Evolutionary conservation across 2,888 invertebrate genomes (phyloP).

Genomic region (Ectemnius continuus): DNA sequence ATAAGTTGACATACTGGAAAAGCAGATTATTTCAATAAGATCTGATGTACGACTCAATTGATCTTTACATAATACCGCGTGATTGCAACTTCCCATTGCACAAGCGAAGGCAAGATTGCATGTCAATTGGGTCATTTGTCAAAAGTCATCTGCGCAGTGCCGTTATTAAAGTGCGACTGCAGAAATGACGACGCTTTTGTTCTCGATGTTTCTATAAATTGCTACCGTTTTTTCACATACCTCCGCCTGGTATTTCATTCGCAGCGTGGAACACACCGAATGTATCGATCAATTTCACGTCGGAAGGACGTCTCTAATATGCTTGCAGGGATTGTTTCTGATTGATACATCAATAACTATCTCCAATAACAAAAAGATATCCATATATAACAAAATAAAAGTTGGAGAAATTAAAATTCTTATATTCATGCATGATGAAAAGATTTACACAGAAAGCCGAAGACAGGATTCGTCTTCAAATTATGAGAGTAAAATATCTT

Average conservation of each 20-base stretch:
- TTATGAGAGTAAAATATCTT: too few relatives aligned
- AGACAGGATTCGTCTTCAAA: too few relatives aligned
- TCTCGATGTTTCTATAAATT: not conserved
- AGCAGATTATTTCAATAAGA: too few relatives aligned
- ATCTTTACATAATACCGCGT: not conserved
- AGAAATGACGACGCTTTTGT: not conserved
- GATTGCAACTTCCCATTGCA: not conserved
- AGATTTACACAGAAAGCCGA: too few relatives aligned
- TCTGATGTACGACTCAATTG: not conserved
- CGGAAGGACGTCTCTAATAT: not conserved
- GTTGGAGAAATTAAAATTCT: too few relatives aligned
- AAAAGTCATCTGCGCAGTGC: conserved; percentile 12
- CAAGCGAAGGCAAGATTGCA: conserved; percentile 16
- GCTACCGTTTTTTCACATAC: too few relatives aligned
- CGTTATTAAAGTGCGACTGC: not conserved
- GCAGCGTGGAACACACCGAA: not conserved
- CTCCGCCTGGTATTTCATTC: not conserved
- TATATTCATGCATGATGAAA: too few relatives aligned
- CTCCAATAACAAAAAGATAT: too few relatives aligned
- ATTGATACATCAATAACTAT: too few relatives aligned
- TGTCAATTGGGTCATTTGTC: conserved; percentile 18
- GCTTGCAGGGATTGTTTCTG: too few relatives aligned
- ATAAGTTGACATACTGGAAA: too few relatives aligned
- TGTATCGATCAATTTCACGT: not conserved
- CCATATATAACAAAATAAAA: too few relatives aligned